phyloP scores from a whole-genome alignment of 2,797 vertebrate species.

The Octomys mimax region DNA sequence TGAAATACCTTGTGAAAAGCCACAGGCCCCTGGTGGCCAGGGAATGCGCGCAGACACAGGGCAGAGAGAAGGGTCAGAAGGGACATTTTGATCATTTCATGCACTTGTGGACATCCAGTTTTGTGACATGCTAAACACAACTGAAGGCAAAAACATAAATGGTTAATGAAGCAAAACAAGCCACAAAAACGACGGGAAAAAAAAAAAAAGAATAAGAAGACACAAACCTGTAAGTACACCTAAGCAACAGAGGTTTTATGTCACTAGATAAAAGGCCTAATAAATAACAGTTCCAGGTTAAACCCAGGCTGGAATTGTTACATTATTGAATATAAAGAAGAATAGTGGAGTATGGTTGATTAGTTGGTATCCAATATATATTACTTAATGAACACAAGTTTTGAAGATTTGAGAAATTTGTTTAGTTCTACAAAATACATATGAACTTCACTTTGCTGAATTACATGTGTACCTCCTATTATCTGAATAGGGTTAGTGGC shows the following conservation, averaged over 20 bases:
- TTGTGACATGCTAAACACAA: conserved; percentile 88
- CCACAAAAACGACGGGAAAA: conserved; percentile 11
- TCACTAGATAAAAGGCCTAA: not conserved
- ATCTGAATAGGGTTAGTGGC: not conserved
- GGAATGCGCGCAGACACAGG: conserved; percentile 83
- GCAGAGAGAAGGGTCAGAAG: conserved; percentile 84
- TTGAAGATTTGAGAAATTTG: conserved; percentile 3
- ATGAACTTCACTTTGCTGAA: not conserved
- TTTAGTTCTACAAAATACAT: not conserved
- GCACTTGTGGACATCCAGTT: conserved; percentile 87
- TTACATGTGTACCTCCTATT: conserved; percentile 3
- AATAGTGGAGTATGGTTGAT: not conserved
- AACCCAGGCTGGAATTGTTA: not conserved
- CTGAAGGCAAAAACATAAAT: conserved; percentile 86
- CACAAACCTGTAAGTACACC: not conserved
- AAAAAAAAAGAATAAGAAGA: conserved; percentile 50
- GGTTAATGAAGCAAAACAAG: conserved; percentile 83
- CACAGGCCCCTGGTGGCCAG: conserved; percentile 81
- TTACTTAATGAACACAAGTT: not conserved
- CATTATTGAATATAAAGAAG: not conserved
- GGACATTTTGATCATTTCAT: conserved; percentile 89
- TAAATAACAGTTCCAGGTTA: conserved; percentile 78
- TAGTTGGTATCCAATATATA: not conserved
- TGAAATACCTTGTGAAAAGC: conserved; percentile 86
- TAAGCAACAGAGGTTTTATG: not conserved